A percentile compares a stretch with the other conserved stretches of the same genome.
Conservation (phyloP, 2,888 invertebrate species). For the Agrochola lychnidis region DNA sequence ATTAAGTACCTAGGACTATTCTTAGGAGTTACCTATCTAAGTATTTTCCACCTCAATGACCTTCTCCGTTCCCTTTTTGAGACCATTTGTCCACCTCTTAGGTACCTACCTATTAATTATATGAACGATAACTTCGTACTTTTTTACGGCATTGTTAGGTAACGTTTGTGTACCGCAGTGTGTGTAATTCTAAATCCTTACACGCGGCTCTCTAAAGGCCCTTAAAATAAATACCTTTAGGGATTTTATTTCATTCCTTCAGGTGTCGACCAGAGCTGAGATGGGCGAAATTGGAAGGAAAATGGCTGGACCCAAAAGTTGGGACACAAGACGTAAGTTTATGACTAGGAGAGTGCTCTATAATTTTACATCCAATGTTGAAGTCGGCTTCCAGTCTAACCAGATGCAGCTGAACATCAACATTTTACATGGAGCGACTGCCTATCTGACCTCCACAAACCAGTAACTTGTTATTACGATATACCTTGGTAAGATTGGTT, state of each 20-base stretch:
- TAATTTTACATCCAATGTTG: no score
- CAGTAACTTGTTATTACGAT: no score
- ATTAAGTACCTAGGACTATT: not conserved
- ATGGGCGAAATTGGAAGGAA: conserved; percentile 83
- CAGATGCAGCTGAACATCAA: no score
- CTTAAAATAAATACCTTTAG: no score
- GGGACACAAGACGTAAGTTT: conserved; percentile 82
- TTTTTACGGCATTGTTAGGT: not conserved
- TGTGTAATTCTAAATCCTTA: not conserved
- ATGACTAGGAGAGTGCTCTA: not conserved
- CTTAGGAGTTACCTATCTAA: not conserved
- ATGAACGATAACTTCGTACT: not conserved
- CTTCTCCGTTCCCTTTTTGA: not conserved
- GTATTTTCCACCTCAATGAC: not conserved
- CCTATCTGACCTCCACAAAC: no score
- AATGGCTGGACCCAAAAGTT: conserved; percentile 84
- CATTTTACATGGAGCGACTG: no score
- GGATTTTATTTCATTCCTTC: conserved; percentile 8
- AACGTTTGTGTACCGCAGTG: not conserved
- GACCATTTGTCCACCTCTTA: not conserved
- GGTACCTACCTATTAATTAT: not conserved
- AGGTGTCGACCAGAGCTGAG: conserved; percentile 85
- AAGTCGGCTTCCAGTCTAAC: no score
- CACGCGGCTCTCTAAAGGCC: no score
- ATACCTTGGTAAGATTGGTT: no score